These are phyloP conservation scores for Trichechus manatus DNA, from an alignment of 2,113 vertebrate genomes.

Conservation along the genomic window DNA sequence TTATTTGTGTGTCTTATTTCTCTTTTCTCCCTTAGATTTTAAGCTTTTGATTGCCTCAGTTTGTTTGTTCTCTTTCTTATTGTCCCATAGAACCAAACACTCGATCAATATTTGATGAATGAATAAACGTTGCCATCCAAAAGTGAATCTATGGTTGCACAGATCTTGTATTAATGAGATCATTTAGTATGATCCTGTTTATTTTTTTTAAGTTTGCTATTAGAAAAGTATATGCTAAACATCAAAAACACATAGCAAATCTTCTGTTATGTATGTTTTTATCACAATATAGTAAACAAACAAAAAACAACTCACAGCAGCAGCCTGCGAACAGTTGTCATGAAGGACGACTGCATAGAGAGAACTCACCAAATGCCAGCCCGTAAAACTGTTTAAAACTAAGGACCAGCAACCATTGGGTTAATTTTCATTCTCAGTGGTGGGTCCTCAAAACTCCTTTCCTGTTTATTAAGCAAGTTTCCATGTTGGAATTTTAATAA, in stretches of 20 bases:
- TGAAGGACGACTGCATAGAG: neutral
- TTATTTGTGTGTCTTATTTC: neutral
- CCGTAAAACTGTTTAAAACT: neutral
- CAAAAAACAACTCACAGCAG: neutral
- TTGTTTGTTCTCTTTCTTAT: neutral
- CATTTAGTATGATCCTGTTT: neutral
- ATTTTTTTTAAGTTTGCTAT: neutral
- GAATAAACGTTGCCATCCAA: neutral
- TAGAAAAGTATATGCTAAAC: neutral
- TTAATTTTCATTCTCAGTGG: conserved; percentile 60
- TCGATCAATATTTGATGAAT: neutral
- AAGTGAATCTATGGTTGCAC: neutral
- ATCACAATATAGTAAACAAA: neutral
- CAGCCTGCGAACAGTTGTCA: neutral
- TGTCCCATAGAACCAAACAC: neutral
- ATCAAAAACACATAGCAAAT: neutral
- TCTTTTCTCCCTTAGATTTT: neutral
- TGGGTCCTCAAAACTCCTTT: conserved; percentile 53
- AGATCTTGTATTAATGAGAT: neutral
- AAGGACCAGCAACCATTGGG: neutral
- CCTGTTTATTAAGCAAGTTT: conserved; percentile 74
- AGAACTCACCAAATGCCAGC: neutral
- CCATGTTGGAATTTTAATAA: conserved; percentile 70
- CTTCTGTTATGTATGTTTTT: neutral
- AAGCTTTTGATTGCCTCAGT: neutral